Percentiles rank a stretch among this genome's conserved stretches.
Conservation (phyloP, 2,113 vertebrate species). For the Montifringilla adamsi region DNA sequence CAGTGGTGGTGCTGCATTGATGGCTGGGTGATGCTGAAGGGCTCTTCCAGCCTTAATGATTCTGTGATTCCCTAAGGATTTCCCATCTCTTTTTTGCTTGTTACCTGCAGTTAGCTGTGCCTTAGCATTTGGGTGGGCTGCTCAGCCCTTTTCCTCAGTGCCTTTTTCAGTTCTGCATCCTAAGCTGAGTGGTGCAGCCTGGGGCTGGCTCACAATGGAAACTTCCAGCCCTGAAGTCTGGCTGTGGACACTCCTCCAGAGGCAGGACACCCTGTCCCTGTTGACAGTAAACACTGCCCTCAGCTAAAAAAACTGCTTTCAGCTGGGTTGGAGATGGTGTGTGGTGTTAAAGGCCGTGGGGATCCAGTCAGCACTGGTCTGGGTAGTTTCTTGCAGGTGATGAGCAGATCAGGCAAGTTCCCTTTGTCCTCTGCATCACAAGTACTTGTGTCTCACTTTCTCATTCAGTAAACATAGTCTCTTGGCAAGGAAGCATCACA, state of each 20-base stretch:
- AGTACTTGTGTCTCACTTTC: conserved; percentile 3
- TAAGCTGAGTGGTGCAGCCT: neutral
- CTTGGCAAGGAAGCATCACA: conserved; percentile 15
- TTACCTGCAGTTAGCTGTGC: neutral
- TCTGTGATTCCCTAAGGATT: neutral
- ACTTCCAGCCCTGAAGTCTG: neutral
- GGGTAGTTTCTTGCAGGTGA: neutral
- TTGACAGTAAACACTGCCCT: conserved; percentile 65
- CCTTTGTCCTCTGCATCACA: neutral
- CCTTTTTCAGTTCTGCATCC: neutral
- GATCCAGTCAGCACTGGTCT: conserved; percentile 11
- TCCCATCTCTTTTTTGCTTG: neutral
- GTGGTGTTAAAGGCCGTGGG: neutral
- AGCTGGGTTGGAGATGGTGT: neutral
- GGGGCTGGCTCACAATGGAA: neutral
- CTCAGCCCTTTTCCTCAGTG: neutral
- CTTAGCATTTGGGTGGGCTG: neutral
- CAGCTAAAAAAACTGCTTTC: conserved; percentile 1
- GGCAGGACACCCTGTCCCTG: neutral
- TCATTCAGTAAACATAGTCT: conserved; percentile 39
- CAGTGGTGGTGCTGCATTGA: rapidly evolving
- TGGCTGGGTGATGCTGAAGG: rapidly evolving
- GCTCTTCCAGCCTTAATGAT: rapidly evolving
- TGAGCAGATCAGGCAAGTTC: conserved; percentile 18
- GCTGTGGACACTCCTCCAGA: neutral